These are phyloP conservation scores for Chymomyza amoena DNA, from an alignment of 2,888 invertebrate species.

Conservation along the genomic window DNA sequence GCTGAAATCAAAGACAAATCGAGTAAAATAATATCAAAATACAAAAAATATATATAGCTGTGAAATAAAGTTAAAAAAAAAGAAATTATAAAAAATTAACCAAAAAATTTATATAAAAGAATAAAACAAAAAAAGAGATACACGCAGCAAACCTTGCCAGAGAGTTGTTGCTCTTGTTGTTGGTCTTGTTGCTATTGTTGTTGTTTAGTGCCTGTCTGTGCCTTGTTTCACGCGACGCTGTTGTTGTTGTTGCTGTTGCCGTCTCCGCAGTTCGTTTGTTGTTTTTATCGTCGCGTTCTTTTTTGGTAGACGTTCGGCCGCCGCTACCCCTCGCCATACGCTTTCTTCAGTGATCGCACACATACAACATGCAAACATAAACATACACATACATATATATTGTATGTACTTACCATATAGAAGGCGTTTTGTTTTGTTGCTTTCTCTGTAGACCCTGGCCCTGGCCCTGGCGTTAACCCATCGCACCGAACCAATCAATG, in stretches of 20 bases:
- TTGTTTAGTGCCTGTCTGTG: conserved; percentile 30
- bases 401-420: background rate
- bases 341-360: background rate
- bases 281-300: conserved; percentile 58
- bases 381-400: too few species aligned
- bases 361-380: too few species aligned
- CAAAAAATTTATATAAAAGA: background rate
- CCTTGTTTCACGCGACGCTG: conserved; percentile 17
- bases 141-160: conserved; percentile 30
- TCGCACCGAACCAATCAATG: background rate
- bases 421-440: background rate
- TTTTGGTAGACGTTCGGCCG: conserved; percentile 2
- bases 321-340: background rate
- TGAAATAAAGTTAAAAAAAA: conserved; percentile 19
- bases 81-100: conserved; percentile 19
- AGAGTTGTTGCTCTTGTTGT: conserved; percentile 22
- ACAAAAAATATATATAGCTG: conserved; percentile 11
- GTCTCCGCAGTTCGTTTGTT: conserved; percentile 44
- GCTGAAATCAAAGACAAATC: conserved; percentile 39
- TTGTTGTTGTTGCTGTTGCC: conserved; percentile 14
- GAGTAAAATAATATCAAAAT: conserved; percentile 36
- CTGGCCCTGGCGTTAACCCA: background rate
- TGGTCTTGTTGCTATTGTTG: background rate
- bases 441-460: background rate
- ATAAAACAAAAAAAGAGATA: background rate